These are phyloP conservation scores for Andrena fulva DNA, from an alignment of 2,888 invertebrate genomes.

Conservation along the genomic window DNA sequence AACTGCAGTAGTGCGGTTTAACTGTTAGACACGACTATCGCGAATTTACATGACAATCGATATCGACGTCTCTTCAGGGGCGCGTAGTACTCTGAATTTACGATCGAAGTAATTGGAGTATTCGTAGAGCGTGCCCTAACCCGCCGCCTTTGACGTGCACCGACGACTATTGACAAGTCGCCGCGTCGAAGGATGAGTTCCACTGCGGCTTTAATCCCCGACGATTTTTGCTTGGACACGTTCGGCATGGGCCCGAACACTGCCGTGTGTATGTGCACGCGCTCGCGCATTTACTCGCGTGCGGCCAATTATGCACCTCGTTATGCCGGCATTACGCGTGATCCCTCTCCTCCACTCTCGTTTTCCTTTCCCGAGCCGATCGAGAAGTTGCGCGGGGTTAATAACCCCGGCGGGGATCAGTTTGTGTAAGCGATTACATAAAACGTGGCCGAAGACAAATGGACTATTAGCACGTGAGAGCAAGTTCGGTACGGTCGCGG, in stretches of 20 bases:
- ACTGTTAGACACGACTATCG: neutral
- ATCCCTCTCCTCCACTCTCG: conserved; percentile 56
- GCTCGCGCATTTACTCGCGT: conserved; percentile 68
- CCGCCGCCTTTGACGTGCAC: conserved; percentile 31
- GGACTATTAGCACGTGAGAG: conserved; percentile 57
- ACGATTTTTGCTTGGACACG: conserved; percentile 68
- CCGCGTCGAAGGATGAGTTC: conserved; percentile 60
- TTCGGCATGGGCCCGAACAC: conserved; percentile 67
- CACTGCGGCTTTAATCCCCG: conserved; percentile 64
- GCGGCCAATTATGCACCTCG: conserved; percentile 76
- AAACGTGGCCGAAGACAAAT: conserved; percentile 58
- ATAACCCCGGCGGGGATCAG: conserved; percentile 45
- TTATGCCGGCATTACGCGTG: conserved; percentile 77
- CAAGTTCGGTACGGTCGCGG: conserved; percentile 27
- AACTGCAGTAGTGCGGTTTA: too few relatives aligned
- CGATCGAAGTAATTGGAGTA: conserved; percentile 34
- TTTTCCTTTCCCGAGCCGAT: conserved; percentile 44
- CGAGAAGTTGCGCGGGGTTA: conserved; percentile 56
- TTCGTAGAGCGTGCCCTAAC: conserved; percentile 9
- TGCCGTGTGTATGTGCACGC: conserved; percentile 47
- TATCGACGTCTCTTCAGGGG: conserved; percentile 5
- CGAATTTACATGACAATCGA: conserved; percentile 33
- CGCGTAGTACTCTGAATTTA: neutral
- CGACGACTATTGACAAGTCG: conserved; percentile 36
- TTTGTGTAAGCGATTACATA: conserved; percentile 60